Conservation (phyloP, 2,888 invertebrate genomes). For the Mesoligia furuncula region DNA sequence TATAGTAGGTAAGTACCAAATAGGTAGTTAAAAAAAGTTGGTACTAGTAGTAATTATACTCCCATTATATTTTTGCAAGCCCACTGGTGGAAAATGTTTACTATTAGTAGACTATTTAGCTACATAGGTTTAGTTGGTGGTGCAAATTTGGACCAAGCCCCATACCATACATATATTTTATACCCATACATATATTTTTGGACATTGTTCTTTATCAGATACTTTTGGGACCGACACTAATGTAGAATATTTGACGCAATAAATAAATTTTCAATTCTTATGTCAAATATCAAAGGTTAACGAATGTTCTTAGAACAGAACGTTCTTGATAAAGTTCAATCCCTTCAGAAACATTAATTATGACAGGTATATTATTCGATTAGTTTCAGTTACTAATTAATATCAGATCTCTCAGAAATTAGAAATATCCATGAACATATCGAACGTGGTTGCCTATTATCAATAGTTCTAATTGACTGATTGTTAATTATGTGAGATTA, state of each 20-base stretch:
- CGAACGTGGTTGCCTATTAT: constrained; percentile 2
- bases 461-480: constrained; percentile 23
- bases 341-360: constrained; percentile 24
- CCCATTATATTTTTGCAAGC: too few species aligned
- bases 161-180: too few species aligned
- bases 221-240: background rate
- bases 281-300: constrained; percentile 6
- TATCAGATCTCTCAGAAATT: constrained; percentile 24
- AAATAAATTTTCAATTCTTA: background rate
- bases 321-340: constrained; percentile 34
- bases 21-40: too few species aligned
- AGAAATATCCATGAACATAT: constrained; percentile 11
- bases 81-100: too few species aligned
- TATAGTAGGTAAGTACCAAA: too few species aligned
- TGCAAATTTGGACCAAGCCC: too few species aligned
- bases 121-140: too few species aligned
- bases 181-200: too few species aligned
- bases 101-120: too few species aligned
- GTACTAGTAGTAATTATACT: too few species aligned
- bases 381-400: constrained; percentile 42
- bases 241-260: background rate
- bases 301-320: constrained; percentile 13
- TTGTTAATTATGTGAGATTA: constrained; percentile 4
- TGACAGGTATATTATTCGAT: constrained; percentile 28
- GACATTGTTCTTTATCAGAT: too few species aligned